Percentiles rank a stretch among this genome's conserved stretches.
These are phyloP conservation scores for Coleophora deauratella DNA, from an alignment of 2,888 invertebrate species.

Conservation along the genomic window DNA sequence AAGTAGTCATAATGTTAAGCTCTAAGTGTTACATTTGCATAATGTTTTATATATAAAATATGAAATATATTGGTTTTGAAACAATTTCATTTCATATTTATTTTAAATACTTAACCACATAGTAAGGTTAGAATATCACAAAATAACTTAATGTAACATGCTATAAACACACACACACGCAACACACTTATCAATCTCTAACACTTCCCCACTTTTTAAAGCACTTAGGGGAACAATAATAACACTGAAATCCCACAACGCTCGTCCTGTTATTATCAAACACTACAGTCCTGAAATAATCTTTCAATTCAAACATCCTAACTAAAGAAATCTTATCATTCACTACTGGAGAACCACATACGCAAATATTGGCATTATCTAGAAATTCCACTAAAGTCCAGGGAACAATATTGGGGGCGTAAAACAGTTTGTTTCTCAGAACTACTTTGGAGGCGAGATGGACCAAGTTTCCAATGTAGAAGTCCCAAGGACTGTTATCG, in stretches of 20 bases:
- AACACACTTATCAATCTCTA: too few species aligned
- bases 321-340: constrained; percentile 35
- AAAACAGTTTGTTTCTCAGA: constrained; percentile 65
- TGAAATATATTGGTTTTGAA: too few species aligned
- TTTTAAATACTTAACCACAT: too few species aligned
- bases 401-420: constrained; percentile 74
- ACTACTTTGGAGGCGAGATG: constrained; percentile 71
- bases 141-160: too few species aligned
- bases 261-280: constrained; percentile 43
- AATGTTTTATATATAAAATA: too few species aligned
- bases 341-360: constrained; percentile 72
- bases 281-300: constrained; percentile 49
- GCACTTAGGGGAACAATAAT: constrained; percentile 76
- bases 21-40: too few species aligned
- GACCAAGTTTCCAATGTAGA: constrained; percentile 65
- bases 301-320: constrained; percentile 47
- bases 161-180: too few species aligned
- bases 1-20: constrained; percentile 4
- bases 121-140: too few species aligned
- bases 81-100: too few species aligned
- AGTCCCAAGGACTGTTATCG: constrained; percentile 37
- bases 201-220: constrained; percentile 19
- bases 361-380: constrained; percentile 76
- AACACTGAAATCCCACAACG: constrained; percentile 72
- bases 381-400: constrained; percentile 73